Percentiles rank a stretch among this genome's conserved stretches.
These are phyloP conservation scores for Thoracochromis brauschi DNA, from an alignment of 2,113 vertebrate genomes.

Conservation along the genomic window DNA sequence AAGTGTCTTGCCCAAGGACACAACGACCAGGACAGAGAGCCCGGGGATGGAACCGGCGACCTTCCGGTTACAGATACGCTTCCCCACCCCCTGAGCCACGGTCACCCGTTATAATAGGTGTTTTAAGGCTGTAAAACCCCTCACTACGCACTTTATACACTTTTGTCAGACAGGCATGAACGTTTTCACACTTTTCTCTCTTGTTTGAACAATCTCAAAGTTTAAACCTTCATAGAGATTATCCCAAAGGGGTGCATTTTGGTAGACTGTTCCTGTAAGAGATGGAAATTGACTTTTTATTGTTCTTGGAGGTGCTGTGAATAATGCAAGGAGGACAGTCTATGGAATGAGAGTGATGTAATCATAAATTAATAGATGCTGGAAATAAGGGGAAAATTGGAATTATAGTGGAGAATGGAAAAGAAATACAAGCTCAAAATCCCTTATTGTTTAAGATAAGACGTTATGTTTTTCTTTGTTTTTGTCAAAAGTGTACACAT, in stretches of 20 bases:
- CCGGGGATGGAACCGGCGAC: no score
- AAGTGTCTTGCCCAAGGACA: no score
- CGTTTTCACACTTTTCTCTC: background rate
- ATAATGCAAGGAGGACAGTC: background rate
- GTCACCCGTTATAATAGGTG: no score
- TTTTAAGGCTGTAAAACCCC: background rate
- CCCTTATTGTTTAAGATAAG: background rate
- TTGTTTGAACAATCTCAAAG: background rate
- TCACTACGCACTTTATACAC: background rate
- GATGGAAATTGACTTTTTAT: background rate
- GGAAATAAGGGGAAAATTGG: background rate
- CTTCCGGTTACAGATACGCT: no score
- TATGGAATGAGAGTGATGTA: background rate
- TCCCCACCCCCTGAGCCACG: no score
- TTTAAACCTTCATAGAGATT: accelerated
- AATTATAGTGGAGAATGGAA: background rate
- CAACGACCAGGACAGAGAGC: no score
- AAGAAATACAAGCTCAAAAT: background rate
- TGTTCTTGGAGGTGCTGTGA: background rate
- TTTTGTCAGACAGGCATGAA: background rate
- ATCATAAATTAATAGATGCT: background rate
- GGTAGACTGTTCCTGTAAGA: background rate
- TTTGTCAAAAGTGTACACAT: background rate
- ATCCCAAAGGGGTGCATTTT: background rate
- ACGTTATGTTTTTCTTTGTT: background rate